phyloP scores from a whole-genome alignment of 2,888 invertebrate species.

The Villa cingulata region DNA sequence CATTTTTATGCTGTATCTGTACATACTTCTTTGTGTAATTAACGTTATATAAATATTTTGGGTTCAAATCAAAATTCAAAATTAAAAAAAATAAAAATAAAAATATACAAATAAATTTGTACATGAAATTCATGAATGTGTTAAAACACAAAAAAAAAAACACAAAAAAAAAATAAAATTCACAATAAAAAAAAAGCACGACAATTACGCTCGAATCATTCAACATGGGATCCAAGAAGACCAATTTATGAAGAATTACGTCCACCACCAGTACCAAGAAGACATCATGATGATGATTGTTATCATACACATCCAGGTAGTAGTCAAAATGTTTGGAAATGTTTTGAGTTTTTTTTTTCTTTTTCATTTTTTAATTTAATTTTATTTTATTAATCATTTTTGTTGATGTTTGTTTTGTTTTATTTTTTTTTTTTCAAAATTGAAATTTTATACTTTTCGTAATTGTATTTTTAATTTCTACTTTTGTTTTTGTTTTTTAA shows the following conservation, averaged over 20 bases:
- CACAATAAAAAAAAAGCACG: slow-evolving; percentile 28
- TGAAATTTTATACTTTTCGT: not conserved
- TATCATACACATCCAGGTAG: slow-evolving; percentile 37
- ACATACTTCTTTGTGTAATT: too few species aligned
- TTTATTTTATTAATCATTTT: too few species aligned
- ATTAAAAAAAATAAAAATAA: too few species aligned
- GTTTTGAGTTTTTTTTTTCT: not conserved
- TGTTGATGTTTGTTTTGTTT: too few species aligned
- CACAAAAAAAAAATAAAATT: too few species aligned
- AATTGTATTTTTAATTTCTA: too few species aligned
- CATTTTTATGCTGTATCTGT: too few species aligned
- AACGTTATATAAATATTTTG: too few species aligned
- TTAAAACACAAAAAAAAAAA: too few species aligned
- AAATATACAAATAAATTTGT: too few species aligned
- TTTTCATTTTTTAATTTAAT: not conserved
- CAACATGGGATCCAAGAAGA: slow-evolving; percentile 80
- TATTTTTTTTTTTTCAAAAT: slow-evolving; percentile 2
- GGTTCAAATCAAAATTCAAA: too few species aligned
- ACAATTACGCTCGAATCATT: slow-evolving; percentile 41
- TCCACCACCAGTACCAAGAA: slow-evolving; percentile 44
- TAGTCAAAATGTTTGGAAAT: slow-evolving; percentile 11
- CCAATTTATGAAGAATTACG: slow-evolving; percentile 83
- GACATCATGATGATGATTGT: slow-evolving; percentile 30
- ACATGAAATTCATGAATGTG: too few species aligned
- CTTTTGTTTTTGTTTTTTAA: slow-evolving; percentile 1